Evolutionary conservation across 2,113 vertebrate species (phyloP).

Genomic region (Chauna torquata): DNA sequence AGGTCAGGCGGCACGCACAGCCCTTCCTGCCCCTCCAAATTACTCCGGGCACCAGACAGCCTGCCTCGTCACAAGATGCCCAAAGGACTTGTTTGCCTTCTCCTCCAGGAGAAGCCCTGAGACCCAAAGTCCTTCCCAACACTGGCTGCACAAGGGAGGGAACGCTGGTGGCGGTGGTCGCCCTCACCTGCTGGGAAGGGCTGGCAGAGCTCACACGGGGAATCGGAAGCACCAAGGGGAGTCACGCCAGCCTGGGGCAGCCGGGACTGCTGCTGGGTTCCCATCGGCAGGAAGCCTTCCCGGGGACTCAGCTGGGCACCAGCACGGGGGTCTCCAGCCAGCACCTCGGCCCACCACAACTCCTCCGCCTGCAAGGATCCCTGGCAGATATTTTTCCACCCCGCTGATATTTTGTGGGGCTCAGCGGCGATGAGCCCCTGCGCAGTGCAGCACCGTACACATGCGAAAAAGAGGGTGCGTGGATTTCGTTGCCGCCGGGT

Average conservation of each 20-base stretch:
- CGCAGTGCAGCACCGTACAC: background rate
- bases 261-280: background rate
- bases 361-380: background rate
- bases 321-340: background rate
- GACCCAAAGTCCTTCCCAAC: background rate
- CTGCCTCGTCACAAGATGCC: background rate
- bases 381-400: background rate
- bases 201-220: background rate
- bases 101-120: background rate
- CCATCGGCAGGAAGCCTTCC: background rate
- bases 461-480: accelerated
- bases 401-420: background rate
- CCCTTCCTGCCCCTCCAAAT: background rate
- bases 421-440: background rate
- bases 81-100: background rate
- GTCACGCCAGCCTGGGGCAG: background rate
- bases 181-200: background rate
- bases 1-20: background rate
- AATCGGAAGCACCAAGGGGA: background rate
- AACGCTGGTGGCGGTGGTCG: background rate
- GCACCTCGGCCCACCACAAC: background rate
- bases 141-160: background rate
- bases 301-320: background rate
- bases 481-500: accelerated
- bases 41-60: background rate